phyloP scores from a whole-genome alignment of 1,140 invertebrate species.

The Bombus superbus region DNA sequence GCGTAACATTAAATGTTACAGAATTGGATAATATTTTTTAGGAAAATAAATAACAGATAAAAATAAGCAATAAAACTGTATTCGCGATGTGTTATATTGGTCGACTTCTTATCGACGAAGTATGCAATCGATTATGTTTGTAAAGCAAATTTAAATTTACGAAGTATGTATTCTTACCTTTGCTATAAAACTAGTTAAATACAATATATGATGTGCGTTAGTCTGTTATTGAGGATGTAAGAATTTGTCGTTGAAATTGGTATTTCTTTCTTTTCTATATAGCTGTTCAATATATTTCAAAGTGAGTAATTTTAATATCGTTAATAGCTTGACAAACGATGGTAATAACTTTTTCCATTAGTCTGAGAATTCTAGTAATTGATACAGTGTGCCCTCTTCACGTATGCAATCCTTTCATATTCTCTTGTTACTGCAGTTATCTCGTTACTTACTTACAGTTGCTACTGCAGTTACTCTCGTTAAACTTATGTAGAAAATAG shows the following conservation, averaged over 20 bases:
- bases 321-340: not conserved
- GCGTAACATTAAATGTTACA: no score
- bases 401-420: not conserved
- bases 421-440: not conserved
- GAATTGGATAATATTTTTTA: not conserved
- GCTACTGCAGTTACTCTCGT: not conserved
- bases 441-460: not conserved
- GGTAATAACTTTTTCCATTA: no score
- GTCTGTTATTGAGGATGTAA: not conserved
- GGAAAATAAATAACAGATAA: conserved; percentile 57
- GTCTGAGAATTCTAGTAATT: no score
- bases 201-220: not conserved
- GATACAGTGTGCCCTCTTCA: not conserved
- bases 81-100: conserved; percentile 64
- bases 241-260: not conserved
- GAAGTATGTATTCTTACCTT: not conserved
- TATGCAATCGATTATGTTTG: not conserved
- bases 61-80: conserved; percentile 20
- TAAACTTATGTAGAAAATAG: not conserved
- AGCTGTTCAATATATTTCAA: not conserved
- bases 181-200: not conserved
- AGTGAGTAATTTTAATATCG: not conserved
- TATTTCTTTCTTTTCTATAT: not conserved
- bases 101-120: conserved; percentile 61
- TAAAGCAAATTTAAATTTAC: not conserved